Evolutionary conservation across 2,797 vertebrate species (phyloP).

Genomic region (Furcifer pardalis): DNA sequence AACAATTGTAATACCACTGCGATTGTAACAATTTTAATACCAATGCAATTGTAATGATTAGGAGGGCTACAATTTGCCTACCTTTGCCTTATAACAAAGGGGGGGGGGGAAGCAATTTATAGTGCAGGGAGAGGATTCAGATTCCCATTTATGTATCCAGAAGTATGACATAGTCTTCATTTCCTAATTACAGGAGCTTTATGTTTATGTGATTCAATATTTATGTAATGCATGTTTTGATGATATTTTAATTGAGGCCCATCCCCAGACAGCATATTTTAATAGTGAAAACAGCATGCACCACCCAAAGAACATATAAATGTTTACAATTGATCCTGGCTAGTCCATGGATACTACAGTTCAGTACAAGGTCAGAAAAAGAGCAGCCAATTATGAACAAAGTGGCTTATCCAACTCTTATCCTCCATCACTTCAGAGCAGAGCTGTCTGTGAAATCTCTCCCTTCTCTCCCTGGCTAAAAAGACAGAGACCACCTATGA

Average conservation of each 20-base stretch:
- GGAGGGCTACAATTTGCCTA: no score
- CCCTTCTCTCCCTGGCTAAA: background rate
- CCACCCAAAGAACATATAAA: slow-evolving; percentile 1
- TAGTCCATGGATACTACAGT: background rate
- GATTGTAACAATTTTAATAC: no score
- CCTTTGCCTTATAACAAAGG: background rate
- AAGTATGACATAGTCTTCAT: background rate
- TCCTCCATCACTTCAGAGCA: background rate
- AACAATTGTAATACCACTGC: no score
- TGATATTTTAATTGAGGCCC: background rate
- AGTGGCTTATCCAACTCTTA: background rate
- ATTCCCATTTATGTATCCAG: background rate
- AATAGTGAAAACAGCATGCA: slow-evolving; percentile 7
- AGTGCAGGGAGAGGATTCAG: background rate
- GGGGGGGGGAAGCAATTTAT: slow-evolving; percentile 6
- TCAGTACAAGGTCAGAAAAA: slow-evolving; percentile 16
- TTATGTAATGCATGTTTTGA: slow-evolving; percentile 6
- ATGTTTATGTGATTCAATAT: background rate
- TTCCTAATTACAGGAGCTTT: background rate
- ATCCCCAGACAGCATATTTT: background rate
- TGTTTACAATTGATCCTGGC: background rate
- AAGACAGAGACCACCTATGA: background rate
- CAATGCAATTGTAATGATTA: no score
- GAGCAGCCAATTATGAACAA: slow-evolving; percentile 2
- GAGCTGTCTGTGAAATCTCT: background rate